Conservation (phyloP, 2,797 vertebrate species). For the Hypotaenidia okinawae region DNA sequence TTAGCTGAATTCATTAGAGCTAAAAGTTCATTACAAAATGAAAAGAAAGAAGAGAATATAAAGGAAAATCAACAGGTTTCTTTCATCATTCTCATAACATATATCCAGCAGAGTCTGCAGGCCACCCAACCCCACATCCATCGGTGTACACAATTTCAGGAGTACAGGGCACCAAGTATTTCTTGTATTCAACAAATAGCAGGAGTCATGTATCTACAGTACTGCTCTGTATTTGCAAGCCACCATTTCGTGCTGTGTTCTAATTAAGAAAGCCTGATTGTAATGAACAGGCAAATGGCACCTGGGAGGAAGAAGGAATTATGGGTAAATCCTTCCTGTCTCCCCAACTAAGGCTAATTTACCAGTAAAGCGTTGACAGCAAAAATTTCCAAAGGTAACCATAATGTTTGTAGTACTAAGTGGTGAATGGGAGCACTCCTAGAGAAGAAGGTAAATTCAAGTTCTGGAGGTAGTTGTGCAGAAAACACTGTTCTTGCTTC, state of each 20-base stretch:
- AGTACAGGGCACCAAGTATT: neutral
- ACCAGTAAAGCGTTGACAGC: neutral
- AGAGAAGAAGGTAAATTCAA: neutral
- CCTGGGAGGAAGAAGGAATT: neutral
- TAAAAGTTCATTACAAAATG: neutral
- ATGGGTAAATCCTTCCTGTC: neutral
- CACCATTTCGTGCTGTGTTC: neutral
- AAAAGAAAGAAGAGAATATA: neutral
- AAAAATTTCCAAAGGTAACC: neutral
- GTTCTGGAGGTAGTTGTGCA: neutral
- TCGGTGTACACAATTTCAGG: neutral
- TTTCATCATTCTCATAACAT: neutral
- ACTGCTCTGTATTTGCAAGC: neutral
- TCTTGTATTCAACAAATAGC: neutral
- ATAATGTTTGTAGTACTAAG: neutral
- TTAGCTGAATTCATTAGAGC: neutral
- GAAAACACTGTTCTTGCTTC: neutral
- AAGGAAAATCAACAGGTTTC: neutral
- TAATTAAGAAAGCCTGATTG: neutral
- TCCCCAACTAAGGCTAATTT: neutral
- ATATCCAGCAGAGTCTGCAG: fast-evolving
- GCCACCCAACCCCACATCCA: neutral
- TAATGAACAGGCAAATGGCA: neutral
- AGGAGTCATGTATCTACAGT: neutral
- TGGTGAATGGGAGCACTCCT: neutral